A percentile compares a stretch with the other conserved stretches of the same genome.
Evolutionary conservation across 2,113 vertebrate species (phyloP).

Genomic region (Passer domesticus): DNA sequence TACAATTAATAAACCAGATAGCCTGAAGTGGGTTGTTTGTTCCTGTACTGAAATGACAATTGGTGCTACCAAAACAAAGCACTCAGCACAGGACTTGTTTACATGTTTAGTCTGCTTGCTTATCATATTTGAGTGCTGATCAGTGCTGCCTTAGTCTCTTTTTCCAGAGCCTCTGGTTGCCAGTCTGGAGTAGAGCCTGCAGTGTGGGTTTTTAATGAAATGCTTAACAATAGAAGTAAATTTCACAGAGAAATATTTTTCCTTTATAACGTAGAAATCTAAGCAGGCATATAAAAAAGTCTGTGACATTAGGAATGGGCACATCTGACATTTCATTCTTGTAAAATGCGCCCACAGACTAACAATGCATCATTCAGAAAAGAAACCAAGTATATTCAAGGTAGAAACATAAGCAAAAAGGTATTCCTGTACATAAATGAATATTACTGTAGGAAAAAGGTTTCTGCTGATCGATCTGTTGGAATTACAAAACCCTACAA

Average conservation of each 20-base stretch:
- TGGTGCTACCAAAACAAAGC: conserved; percentile 24
- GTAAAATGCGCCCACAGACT: neutral
- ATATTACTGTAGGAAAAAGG: neutral
- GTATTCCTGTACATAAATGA: neutral
- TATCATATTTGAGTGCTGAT: conserved; percentile 13
- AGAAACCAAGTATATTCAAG: neutral
- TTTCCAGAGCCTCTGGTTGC: neutral
- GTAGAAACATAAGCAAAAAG: neutral
- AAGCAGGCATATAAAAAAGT: neutral
- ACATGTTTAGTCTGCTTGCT: conserved; percentile 23
- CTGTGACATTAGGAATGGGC: neutral
- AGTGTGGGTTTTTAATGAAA: neutral
- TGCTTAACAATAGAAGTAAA: neutral
- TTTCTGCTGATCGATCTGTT: neutral
- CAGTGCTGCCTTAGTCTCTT: neutral
- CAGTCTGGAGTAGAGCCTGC: neutral
- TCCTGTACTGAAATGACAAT: conserved; percentile 31
- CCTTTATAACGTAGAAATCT: neutral
- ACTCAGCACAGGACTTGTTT: conserved; percentile 36
- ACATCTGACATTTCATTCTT: neutral
- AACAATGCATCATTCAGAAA: neutral
- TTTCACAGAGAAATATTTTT: neutral
- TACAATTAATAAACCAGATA: neutral
- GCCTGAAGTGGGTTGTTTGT: conserved; percentile 19
- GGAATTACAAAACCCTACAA: neutral